phyloP scores from a whole-genome alignment of 2,888 invertebrate genomes.

The Coelopa pilipes region DNA sequence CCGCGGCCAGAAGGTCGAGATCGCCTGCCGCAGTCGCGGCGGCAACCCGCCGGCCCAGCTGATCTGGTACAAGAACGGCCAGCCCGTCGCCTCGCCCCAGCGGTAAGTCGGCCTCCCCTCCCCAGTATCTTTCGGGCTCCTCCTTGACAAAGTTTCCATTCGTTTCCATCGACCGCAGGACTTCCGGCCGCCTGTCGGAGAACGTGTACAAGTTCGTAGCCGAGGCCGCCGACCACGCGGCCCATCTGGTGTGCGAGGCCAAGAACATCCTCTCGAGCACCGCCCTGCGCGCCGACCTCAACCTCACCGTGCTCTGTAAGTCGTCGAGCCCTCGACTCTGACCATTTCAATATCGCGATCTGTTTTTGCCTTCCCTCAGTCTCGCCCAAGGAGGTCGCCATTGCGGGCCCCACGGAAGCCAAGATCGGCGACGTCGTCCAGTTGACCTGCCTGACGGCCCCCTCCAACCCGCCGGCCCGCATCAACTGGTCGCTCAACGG shows the following conservation, averaged over 20 bases:
- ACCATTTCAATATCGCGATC: background rate
- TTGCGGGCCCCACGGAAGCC: constrained; percentile 59
- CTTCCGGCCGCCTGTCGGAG: constrained; percentile 63
- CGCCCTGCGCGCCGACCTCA: constrained; percentile 57
- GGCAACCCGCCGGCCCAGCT: constrained; percentile 63
- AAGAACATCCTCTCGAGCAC: constrained; percentile 60
- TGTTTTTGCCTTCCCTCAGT: constrained; percentile 45
- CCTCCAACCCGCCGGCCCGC: constrained; percentile 61
- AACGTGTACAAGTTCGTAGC: constrained; percentile 61
- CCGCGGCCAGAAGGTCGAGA: constrained; percentile 61
- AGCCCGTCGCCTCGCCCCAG: constrained; percentile 58
- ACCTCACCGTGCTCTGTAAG: constrained; percentile 62
- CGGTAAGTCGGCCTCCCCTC: constrained; percentile 44
- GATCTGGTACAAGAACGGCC: constrained; percentile 62
- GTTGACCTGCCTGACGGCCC: constrained; percentile 58
- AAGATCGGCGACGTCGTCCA: constrained; percentile 57
- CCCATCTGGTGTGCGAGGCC: constrained; percentile 61
- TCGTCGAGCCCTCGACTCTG: constrained; percentile 10
- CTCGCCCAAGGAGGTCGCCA: constrained; percentile 59
- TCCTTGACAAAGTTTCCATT: too few species aligned
- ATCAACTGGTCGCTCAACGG: constrained; percentile 64
- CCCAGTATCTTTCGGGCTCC: background rate
- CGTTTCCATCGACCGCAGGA: constrained; percentile 44
- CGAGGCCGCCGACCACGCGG: constrained; percentile 56
- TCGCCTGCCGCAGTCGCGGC: constrained; percentile 63